phyloP scores from a whole-genome alignment of 1,140 invertebrate genomes.

The Tenebrio molitor region DNA sequence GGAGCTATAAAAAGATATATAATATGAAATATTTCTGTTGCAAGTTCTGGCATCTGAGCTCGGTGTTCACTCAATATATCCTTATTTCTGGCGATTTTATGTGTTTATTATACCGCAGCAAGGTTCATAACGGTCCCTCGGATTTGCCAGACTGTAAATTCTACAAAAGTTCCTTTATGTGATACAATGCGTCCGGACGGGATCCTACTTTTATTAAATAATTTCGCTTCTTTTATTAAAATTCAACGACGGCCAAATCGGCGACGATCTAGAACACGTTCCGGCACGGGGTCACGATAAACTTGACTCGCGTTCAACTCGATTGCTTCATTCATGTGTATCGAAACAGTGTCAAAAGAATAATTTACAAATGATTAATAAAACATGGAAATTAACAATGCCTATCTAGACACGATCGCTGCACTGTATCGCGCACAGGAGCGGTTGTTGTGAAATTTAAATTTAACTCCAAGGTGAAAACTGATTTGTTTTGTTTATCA shows the following conservation, averaged over 20 bases:
- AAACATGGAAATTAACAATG: slow-evolving; percentile 9
- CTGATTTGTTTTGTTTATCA: no score
- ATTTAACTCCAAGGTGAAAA: slow-evolving; percentile 3
- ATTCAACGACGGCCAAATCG: slow-evolving; percentile 20
- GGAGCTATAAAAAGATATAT: slow-evolving; percentile 62
- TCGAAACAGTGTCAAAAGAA: slow-evolving; percentile 18
- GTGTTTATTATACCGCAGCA: slow-evolving; percentile 65
- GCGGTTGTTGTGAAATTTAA: background rate
- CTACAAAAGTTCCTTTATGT: slow-evolving; percentile 52
- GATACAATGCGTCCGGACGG: slow-evolving; percentile 39
- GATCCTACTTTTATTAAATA: slow-evolving; percentile 36
- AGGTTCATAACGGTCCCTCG: slow-evolving; percentile 62
- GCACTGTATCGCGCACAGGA: background rate
- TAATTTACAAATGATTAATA: slow-evolving; percentile 11
- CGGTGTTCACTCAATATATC: slow-evolving; percentile 65
- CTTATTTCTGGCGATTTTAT: slow-evolving; percentile 66
- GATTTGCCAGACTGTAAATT: slow-evolving; percentile 64
- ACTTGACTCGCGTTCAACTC: background rate
- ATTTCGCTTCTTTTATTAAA: slow-evolving; percentile 33
- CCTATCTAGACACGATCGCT: slow-evolving; percentile 3
- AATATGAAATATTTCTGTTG: slow-evolving; percentile 65
- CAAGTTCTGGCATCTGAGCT: slow-evolving; percentile 57
- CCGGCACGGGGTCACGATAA: slow-evolving; percentile 18
- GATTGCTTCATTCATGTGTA: slow-evolving; percentile 27
- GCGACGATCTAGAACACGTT: slow-evolving; percentile 18